Evolutionary conservation across 2,797 vertebrate species (phyloP), one percentile per base, ranked within the genome.

Genomic region (Enteromius fasciolatus): DNA sequence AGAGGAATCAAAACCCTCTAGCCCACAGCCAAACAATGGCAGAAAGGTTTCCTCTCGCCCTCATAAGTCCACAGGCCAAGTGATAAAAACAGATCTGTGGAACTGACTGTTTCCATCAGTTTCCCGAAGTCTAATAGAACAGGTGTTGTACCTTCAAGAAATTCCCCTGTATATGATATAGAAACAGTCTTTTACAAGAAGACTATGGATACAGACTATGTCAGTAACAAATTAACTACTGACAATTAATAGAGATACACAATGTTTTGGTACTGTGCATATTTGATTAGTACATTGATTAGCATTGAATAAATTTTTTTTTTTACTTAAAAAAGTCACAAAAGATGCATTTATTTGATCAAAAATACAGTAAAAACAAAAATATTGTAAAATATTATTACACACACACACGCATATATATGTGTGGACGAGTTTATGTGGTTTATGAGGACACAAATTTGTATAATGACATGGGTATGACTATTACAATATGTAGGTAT

Each of bases 51-150:
- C 85, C 81, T 70, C 33, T 83, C 69, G 23, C 85, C 83, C 84
- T 83, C 77, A 78, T 87, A 83, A 84, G 78, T 85, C 66, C 83
- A 72, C 80, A 81, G 74, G 66, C 82, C 80, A 86, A 78, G 76
- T 75, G 81, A 85, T 85, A 86, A 86, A 77, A 84, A 84, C 72
- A 76, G 67, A 69, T 86, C 81, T 84, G 61, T 64, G 61, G 61
- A 64, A 33, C 61, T 61, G 67, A 82, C 72, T 50, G 67, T 72
- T 78, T 80, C 76, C 57, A 82, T 69, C 66, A 64, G 69, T 46
- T 76, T 66, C 61, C 25, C 6, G 63, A 57, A 75, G 68, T 83
- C 81, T 76, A 33, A 73, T 44, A 82, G 82, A 87, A 77, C 82
- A 87, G 86, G 82, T 86, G 86, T 69, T 84, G 66, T 78, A 31